Evolutionary conservation across 1,140 invertebrate genomes (phyloP).

Genomic region (Rhagoletis zephyria): DNA sequence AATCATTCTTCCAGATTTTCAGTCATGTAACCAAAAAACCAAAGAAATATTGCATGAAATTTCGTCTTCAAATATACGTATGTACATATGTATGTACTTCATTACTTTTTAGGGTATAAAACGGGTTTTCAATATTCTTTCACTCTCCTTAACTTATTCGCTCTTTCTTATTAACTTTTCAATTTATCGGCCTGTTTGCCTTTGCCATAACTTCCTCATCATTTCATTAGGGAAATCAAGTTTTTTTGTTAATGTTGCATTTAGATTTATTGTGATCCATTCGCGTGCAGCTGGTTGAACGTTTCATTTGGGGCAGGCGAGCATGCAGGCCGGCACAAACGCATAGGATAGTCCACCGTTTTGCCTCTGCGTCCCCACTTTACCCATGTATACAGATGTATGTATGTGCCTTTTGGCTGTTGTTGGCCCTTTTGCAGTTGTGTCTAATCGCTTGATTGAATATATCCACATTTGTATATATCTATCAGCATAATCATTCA

Average conservation of each 20-base stretch:
- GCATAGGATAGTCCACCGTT: neutral
- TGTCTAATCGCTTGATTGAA: constrained; percentile 14
- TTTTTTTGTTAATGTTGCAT: constrained; percentile 41
- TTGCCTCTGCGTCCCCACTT: no score
- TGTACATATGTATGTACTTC: no score
- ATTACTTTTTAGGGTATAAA: constrained; percentile 10
- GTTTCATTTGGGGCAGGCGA: constrained; percentile 14
- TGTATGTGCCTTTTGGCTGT: neutral
- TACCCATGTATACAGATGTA: no score
- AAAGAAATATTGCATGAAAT: no score
- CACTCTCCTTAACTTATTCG: no score
- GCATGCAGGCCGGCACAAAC: neutral
- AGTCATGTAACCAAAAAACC: no score
- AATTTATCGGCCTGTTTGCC: neutral
- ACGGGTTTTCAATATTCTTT: neutral
- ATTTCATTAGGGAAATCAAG: constrained; percentile 10
- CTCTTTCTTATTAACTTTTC: neutral
- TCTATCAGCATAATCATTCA: constrained; percentile 2
- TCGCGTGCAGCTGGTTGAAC: constrained; percentile 38
- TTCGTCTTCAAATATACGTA: no score
- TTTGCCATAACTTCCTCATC: neutral
- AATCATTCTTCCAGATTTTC: no score
- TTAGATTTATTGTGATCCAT: constrained; percentile 43
- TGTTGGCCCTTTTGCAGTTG: constrained; percentile 26
- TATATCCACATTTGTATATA: neutral